These are phyloP conservation scores for Frankliniella fusca DNA, from an alignment of 2,888 invertebrate species.

Conservation along the genomic window DNA sequence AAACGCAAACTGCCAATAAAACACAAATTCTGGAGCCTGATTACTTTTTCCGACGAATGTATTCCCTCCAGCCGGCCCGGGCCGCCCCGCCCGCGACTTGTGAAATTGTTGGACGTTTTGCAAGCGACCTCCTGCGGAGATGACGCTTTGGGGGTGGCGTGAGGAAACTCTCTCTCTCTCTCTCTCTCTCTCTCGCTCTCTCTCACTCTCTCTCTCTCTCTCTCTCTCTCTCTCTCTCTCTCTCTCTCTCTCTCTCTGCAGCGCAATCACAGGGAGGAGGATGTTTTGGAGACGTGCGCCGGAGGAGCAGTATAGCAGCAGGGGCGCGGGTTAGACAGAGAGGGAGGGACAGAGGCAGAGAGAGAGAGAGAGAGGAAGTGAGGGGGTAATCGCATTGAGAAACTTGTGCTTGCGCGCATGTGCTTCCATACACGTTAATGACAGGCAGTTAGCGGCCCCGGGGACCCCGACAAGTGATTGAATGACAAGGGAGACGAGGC, in stretches of 20 bases:
- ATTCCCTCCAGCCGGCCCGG: too few species aligned
- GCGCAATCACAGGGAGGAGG: too few species aligned
- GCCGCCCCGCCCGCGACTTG: too few species aligned
- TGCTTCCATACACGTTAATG: slow-evolving; percentile 16
- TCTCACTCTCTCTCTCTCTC: slow-evolving; percentile 1
- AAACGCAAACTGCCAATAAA: too few species aligned
- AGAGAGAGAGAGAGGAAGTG: background rate
- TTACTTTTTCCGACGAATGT: too few species aligned
- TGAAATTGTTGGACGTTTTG: too few species aligned
- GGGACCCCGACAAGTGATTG: slow-evolving; percentile 10
- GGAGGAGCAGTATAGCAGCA: background rate
- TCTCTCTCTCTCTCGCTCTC: background rate
- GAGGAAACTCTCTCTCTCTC: background rate
- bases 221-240: slow-evolving; percentile 1
- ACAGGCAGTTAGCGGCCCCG: slow-evolving; percentile 3
- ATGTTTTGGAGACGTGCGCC: background rate
- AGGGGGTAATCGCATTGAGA: slow-evolving; percentile 17
- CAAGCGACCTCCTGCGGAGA: too few species aligned
- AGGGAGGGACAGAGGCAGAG: background rate
- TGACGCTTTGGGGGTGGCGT: too few species aligned
- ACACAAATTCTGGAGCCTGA: too few species aligned
- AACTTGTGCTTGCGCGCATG: slow-evolving; percentile 8
- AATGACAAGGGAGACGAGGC: background rate
- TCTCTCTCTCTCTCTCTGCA: background rate
- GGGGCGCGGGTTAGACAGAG: background rate